These are phyloP conservation scores for Dryas iulia DNA, from an alignment of 1,140 invertebrate species.

Conservation along the genomic window DNA sequence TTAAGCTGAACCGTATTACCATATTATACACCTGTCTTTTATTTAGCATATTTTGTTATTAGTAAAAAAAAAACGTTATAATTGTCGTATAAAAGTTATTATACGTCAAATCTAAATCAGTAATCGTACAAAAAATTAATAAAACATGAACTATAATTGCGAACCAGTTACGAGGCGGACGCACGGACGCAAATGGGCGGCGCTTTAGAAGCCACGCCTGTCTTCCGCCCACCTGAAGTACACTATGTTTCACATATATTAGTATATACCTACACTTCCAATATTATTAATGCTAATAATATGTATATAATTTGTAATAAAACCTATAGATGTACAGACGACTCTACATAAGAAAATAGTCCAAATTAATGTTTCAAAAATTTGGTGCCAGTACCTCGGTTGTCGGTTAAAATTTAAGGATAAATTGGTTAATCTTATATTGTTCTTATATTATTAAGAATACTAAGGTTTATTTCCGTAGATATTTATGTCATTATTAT, in stretches of 20 bases:
- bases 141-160: conserved; percentile 42
- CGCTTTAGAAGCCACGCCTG: conserved; percentile 39
- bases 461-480: too few species aligned
- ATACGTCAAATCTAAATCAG: conserved; percentile 40
- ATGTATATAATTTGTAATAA: neutral
- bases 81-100: conserved; percentile 38
- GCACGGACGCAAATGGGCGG: conserved; percentile 33
- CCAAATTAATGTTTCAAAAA: too few species aligned
- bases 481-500: too few species aligned
- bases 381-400: too few species aligned
- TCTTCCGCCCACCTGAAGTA: conserved; percentile 32
- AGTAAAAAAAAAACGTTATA: conserved; percentile 27
- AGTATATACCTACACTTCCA: neutral
- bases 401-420: too few species aligned
- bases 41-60: conserved; percentile 37
- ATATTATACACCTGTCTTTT: conserved; percentile 36
- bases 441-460: too few species aligned
- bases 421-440: too few species aligned
- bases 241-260: conserved; percentile 18
- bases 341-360: neutral
- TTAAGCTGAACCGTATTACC: conserved; percentile 18
- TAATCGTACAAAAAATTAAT: conserved; percentile 42
- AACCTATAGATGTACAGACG: neutral
- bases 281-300: neutral
- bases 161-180: conserved; percentile 43